A percentile compares a stretch with the other conserved stretches of the same genome.
phyloP scores from a whole-genome alignment of 2,888 invertebrate genomes.

The Gryllus longicercus region DNA sequence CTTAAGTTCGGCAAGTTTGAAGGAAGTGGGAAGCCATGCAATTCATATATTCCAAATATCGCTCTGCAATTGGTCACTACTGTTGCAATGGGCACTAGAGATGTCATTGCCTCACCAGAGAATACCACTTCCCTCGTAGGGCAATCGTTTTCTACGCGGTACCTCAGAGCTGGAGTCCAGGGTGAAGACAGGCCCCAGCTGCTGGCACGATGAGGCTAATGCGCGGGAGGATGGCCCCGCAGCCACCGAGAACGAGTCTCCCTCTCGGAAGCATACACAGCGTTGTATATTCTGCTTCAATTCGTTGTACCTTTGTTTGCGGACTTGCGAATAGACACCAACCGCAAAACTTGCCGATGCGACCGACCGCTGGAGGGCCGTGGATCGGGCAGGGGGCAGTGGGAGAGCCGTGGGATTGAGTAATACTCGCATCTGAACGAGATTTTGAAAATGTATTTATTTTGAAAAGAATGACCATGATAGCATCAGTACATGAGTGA shows the following conservation, averaged over 20 bases:
- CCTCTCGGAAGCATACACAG: background rate
- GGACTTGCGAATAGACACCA: background rate
- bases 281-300: conserved; percentile 8
- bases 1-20: no score
- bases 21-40: no score
- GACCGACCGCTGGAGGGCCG: background rate
- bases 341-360: background rate
- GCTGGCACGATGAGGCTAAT: background rate
- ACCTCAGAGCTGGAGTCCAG: no score
- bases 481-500: conserved; percentile 11
- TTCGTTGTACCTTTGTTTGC: background rate
- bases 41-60: no score
- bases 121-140: no score
- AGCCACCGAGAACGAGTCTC: background rate
- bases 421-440: conserved; percentile 1
- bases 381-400: background rate
- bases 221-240: background rate
- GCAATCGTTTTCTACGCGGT: no score
- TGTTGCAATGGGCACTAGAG: no score
- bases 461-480: conserved; percentile 17
- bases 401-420: background rate
- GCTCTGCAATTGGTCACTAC: no score
- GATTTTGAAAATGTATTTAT: conserved; percentile 17
- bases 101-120: no score
- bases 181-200: no score